These are phyloP conservation scores for Orientallactaga bullata DNA, from an alignment of 2,113 vertebrate species.

Conservation along the genomic window DNA sequence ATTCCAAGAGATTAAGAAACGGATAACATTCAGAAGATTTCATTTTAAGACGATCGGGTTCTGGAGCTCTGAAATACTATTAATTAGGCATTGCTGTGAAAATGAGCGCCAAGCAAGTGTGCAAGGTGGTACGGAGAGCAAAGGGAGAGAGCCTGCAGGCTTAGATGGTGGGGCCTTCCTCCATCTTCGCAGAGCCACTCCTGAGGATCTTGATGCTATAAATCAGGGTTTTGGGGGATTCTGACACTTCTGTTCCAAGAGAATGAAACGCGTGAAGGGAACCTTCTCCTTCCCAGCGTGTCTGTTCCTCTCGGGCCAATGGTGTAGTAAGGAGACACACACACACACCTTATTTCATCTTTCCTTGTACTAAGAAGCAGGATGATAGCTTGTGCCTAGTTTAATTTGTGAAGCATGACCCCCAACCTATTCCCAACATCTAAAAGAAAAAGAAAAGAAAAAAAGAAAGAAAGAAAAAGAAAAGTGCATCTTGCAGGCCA, in stretches of 20 bases:
- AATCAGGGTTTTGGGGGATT: not conserved
- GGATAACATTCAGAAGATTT: not conserved
- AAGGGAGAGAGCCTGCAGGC: not conserved
- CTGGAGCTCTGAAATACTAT: not conserved
- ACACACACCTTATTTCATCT: slow-evolving; percentile 9
- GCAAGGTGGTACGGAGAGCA: not conserved
- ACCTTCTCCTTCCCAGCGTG: not conserved
- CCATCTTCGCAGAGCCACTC: not conserved
- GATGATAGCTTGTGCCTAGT: slow-evolving; percentile 48
- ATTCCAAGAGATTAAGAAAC: slow-evolving; percentile 48
- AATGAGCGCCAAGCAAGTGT: accelerated
- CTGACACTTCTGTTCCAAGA: not conserved
- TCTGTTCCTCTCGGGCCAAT: not conserved
- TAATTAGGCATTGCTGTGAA: not conserved
- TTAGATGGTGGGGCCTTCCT: not conserved
- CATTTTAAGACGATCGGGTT: not conserved
- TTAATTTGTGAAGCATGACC: slow-evolving; percentile 74
- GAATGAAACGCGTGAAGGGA: not conserved
- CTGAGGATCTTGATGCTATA: slow-evolving; percentile 29
- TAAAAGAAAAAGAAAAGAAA: slow-evolving; percentile 64
- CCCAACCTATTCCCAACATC: slow-evolving; percentile 50
- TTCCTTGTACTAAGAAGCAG: slow-evolving; percentile 42
- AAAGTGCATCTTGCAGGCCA: slow-evolving; percentile 72
- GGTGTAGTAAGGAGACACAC: not conserved
- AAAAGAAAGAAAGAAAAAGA: slow-evolving; percentile 48